phyloP scores from a whole-genome alignment of 35 echinoderm and acorn worm genomes.

The Apostichopus japonicus region DNA sequence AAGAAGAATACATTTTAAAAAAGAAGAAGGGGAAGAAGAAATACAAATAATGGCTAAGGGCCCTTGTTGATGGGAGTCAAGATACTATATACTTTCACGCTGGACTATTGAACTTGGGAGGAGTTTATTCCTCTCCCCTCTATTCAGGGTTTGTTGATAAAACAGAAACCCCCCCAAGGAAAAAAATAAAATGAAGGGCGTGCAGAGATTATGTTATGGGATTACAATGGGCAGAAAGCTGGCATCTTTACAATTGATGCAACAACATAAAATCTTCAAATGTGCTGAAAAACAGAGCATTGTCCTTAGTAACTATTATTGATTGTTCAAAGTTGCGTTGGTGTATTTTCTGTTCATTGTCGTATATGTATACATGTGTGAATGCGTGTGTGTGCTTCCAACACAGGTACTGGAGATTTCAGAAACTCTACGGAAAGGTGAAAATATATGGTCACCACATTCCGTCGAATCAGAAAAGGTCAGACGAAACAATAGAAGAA shows the following conservation, averaged over 20 bases:
- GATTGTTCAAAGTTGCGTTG: neutral
- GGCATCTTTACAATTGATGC: neutral
- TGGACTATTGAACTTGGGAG: constrained; percentile 39
- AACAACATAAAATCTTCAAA: neutral
- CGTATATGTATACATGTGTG: too few relatives aligned
- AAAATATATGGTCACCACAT: too few relatives aligned
- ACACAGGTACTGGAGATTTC: too few relatives aligned
- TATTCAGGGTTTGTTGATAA: constrained; percentile 25
- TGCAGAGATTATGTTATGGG: neutral
- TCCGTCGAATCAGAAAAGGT: too few relatives aligned
- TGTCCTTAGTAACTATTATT: neutral
- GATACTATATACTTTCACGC: constrained; percentile 7
- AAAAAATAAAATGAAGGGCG: neutral
- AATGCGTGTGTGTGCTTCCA: too few relatives aligned
- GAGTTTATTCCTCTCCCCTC: neutral
- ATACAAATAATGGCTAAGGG: constrained; percentile 8
- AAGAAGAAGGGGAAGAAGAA: neutral
- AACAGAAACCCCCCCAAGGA: constrained; percentile 1
- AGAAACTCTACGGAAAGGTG: too few relatives aligned
- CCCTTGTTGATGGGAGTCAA: constrained; percentile 38
- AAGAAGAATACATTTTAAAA: too few relatives aligned
- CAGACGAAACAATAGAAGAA: too few relatives aligned
- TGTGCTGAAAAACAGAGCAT: neutral
- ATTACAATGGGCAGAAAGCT: neutral
- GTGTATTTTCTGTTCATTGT: neutral